Base-by-base conservation (phyloP, 2,113 vertebrate genomes). In the Aphyosemion australe region DNA sequence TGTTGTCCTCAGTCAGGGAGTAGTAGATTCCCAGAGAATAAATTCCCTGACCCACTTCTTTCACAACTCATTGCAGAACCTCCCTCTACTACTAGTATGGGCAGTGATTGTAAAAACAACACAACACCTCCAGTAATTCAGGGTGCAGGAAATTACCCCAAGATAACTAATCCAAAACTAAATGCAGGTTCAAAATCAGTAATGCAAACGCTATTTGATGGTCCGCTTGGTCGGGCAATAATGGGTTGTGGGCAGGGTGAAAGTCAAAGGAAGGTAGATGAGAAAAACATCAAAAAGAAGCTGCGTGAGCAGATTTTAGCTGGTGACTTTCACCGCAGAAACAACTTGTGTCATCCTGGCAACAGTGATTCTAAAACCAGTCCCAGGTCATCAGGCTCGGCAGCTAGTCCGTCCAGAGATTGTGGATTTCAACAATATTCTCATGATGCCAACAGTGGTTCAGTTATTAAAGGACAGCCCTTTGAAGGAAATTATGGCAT, bases 261-360 rank as follows among this genome's bases (percentile, higher is more conserved):
- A 5, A 43, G 12, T 6, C 64, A 65, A 45, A 80, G 57, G n/a
- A 82, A 60, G 48, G 52, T 32, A 45, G 88, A 90, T 12, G 92
- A 92, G 55, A 85, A 85, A 69, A 93, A 94, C 37, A 88, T 97
- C 54, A 95, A 73, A 67, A 90, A 88, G 79, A 86, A 74, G 70
- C 66, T 93, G 80, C 93, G 90, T 55, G 93, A 94, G 78, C 95
- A 95, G 74, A 93, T 98, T 72, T 83, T 98, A 82, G 89, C 94
- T 65, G 93, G 91, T 48, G 90, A 95, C 63, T 86, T 91, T 45
- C 82, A 88, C 12, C 88, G 80, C 14, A 93, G 92, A 84, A 90
- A 69, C 5, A 84, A 0, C 34, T 37, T 90, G 3, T 70, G 85
- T 62, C 86, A 76, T 74, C 37, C 84, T 61, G 58, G 76, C 2